phyloP scores from a whole-genome alignment of 2,113 vertebrate genomes.

The Sylvietta virens region DNA sequence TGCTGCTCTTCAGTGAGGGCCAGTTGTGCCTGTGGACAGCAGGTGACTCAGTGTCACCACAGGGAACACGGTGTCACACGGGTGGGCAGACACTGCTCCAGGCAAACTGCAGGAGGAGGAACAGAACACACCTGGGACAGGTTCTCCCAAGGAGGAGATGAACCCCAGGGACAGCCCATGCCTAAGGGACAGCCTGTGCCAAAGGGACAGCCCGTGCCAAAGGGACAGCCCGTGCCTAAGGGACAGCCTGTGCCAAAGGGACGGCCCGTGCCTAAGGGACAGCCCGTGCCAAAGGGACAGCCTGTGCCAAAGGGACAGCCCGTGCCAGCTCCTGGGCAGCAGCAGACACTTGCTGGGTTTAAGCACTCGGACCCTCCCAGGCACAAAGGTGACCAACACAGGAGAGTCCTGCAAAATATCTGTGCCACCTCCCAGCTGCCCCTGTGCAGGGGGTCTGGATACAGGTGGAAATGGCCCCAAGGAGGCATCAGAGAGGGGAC shows the following conservation, averaged over 20 bases:
- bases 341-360: background rate
- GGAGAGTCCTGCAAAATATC: background rate
- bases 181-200: background rate
- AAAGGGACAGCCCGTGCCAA: background rate
- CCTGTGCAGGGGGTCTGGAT: background rate
- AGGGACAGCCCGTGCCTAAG: too few species aligned
- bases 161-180: background rate
- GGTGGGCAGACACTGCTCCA: background rate
- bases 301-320: background rate
- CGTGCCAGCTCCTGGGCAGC: background rate
- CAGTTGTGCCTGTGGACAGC: fast-evolving
- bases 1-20: background rate
- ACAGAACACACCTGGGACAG: background rate
- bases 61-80: background rate
- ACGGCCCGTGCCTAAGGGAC: background rate
- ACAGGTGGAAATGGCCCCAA: background rate
- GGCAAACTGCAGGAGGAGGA: background rate
- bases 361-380: background rate
- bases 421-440: background rate
- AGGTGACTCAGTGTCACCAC: background rate
- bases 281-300: background rate
- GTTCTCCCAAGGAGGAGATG: background rate
- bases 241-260: background rate
- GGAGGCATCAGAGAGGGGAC: background rate
- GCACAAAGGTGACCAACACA: background rate